These are phyloP conservation scores for Pao palembangensis DNA, from an alignment of 2,113 vertebrate species.

Conservation along the genomic window DNA sequence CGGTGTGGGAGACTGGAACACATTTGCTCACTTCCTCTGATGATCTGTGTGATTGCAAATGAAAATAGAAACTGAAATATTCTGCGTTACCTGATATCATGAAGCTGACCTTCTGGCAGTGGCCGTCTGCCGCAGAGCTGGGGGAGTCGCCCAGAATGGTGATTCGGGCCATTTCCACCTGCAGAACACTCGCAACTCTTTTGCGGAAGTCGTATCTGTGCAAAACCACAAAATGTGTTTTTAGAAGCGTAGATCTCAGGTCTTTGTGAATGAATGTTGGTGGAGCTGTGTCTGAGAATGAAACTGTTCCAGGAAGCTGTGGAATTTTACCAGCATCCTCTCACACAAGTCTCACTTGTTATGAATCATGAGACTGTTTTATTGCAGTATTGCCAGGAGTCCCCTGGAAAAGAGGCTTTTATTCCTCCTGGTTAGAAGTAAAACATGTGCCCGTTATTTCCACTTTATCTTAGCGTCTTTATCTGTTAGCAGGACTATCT, in stretches of 20 bases:
- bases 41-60: too few species aligned
- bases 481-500: too few species aligned
- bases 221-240: background rate
- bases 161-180: slow-evolving; percentile 45
- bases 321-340: too few species aligned
- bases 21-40: too few species aligned
- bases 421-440: too few species aligned
- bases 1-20: slow-evolving; percentile 9
- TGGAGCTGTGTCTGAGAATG: background rate
- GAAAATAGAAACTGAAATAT: background rate
- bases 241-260: background rate
- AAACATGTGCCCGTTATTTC: too few species aligned
- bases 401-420: too few species aligned
- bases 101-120: slow-evolving; percentile 66
- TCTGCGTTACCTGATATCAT: slow-evolving; percentile 67
- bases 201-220: slow-evolving; percentile 72
- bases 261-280: background rate
- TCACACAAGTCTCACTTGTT: too few species aligned
- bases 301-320: background rate
- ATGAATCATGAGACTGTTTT: too few species aligned
- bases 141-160: slow-evolving; percentile 66
- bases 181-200: slow-evolving; percentile 63
- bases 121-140: background rate
- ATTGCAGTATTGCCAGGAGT: too few species aligned
- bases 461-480: too few species aligned